phyloP scores from a whole-genome alignment of 2,113 vertebrate genomes.

The Limnothrissa miodon region DNA sequence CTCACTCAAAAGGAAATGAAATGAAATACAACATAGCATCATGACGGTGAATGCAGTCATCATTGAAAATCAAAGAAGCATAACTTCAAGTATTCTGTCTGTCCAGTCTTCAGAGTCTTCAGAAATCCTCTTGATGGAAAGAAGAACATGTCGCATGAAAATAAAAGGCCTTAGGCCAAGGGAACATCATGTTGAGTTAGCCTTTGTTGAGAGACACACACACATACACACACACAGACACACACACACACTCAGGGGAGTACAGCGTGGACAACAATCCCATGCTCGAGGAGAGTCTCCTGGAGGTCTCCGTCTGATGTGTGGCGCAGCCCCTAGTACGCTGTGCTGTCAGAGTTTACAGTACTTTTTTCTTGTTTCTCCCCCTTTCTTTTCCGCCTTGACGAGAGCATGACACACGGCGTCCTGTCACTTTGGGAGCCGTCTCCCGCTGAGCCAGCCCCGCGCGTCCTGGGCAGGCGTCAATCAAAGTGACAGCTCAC shows the following conservation, averaged over 20 bases:
- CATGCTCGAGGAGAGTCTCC: slow-evolving; percentile 6
- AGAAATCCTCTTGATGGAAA: neutral
- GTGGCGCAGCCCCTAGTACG: neutral
- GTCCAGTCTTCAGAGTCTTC: neutral
- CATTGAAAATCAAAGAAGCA: neutral
- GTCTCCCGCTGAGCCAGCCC: slow-evolving; percentile 62
- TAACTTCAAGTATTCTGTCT: neutral
- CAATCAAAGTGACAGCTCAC: slow-evolving; percentile 69
- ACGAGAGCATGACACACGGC: slow-evolving; percentile 69
- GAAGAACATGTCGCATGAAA: neutral
- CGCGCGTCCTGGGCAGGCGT: slow-evolving; percentile 43
- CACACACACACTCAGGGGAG: slow-evolving; percentile 1
- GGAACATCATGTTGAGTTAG: slow-evolving; percentile 10
- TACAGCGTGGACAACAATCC: slow-evolving; percentile 15
- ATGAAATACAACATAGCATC: neutral
- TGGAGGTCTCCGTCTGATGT: neutral
- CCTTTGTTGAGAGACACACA: neutral
- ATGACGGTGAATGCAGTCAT: neutral
- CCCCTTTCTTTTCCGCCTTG: slow-evolving; percentile 54
- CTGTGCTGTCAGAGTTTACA: slow-evolving; percentile 36
- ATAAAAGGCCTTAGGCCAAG: neutral
- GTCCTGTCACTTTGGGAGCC: slow-evolving; percentile 67
- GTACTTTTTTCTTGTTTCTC: slow-evolving; percentile 56
- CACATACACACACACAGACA: neutral
- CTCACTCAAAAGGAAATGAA: neutral